phyloP scores from a whole-genome alignment of 2,113 vertebrate genomes.

The Dolichotis patagonum region DNA sequence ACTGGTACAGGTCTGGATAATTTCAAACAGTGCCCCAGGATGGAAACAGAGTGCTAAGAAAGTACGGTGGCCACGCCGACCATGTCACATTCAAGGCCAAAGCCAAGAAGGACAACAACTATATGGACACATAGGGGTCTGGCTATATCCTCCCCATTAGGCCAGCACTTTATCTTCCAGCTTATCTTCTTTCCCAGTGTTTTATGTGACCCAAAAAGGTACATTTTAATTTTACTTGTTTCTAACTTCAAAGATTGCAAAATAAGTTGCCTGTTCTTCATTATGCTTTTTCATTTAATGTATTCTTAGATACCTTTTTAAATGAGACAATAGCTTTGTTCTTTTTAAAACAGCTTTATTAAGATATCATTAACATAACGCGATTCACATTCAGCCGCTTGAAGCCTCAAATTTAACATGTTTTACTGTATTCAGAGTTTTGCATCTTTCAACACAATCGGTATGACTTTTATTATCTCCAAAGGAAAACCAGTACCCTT shows the following conservation, averaged over 20 bases:
- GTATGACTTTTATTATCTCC: neutral
- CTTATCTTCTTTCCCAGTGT: neutral
- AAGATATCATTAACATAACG: neutral
- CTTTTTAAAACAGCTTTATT: neutral
- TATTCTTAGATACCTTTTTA: neutral
- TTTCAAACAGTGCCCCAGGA: neutral
- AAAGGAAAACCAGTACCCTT: neutral
- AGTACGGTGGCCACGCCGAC: neutral
- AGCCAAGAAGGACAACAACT: neutral
- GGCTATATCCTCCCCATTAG: neutral
- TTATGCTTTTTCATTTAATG: neutral
- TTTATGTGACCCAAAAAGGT: neutral
- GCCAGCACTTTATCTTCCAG: neutral
- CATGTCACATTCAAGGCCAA: neutral
- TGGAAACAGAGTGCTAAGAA: neutral
- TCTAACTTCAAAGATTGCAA: neutral
- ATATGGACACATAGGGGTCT: neutral
- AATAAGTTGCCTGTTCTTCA: neutral
- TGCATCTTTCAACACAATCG: neutral
- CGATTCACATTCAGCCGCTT: neutral
- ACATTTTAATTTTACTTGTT: neutral
- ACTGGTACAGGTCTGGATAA: neutral
- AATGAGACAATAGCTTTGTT: neutral
- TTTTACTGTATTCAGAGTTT: neutral
- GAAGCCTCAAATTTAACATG: neutral